phyloP scores from a whole-genome alignment of 2,113 vertebrate genomes.

The Rhizomys pruinosus region DNA sequence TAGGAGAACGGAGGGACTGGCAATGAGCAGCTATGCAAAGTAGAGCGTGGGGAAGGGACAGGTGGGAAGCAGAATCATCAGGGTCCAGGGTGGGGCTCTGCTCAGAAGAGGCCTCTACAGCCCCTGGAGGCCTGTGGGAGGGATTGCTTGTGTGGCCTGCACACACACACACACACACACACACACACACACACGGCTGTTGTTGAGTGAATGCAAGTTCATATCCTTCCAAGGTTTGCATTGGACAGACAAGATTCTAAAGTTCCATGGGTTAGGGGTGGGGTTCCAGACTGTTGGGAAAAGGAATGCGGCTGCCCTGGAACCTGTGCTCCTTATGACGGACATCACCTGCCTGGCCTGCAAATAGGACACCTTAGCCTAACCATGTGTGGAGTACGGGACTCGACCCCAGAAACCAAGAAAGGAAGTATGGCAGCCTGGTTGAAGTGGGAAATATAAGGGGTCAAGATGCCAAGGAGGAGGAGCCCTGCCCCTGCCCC shows the following conservation, averaged over 20 bases:
- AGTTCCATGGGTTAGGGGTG: background rate
- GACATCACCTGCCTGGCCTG: background rate
- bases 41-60: background rate
- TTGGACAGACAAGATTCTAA: conserved; percentile 6
- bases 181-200: background rate
- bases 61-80: background rate
- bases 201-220: background rate
- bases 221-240: background rate
- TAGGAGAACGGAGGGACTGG: background rate
- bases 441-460: too few relatives aligned
- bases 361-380: background rate
- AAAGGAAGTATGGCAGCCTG: too few relatives aligned
- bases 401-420: too few relatives aligned
- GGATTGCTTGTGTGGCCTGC: background rate
- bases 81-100: background rate
- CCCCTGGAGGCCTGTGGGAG: too few relatives aligned
- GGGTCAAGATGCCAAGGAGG: too few relatives aligned
- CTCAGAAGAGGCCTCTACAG: background rate
- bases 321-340: background rate
- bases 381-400: too few relatives aligned
- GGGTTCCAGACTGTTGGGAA: background rate
- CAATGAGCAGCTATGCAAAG: background rate
- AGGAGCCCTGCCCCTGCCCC: too few relatives aligned
- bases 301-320: background rate
- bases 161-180: background rate